A percentile compares a stretch with the other conserved stretches of the same genome.
Evolutionary conservation across 1,140 invertebrate genomes (phyloP).

Genomic region (Drosophila ficusphila): DNA sequence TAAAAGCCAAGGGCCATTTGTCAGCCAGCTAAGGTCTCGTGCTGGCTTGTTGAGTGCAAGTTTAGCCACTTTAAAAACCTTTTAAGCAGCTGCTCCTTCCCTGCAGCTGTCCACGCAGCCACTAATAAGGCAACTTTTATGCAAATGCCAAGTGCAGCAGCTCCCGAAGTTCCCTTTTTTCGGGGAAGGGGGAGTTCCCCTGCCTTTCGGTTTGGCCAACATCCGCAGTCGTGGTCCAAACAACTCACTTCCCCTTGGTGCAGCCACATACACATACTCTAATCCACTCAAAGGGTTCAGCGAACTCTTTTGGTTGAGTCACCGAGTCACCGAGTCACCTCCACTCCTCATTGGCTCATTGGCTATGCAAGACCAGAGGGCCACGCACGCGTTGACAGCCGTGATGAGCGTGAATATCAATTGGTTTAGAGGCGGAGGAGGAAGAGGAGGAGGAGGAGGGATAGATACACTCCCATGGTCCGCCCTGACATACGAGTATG

Average conservation of each 20-base stretch:
- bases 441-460: background rate
- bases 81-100: conserved; percentile 66
- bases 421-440: conserved; percentile 13
- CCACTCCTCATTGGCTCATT: conserved; percentile 49
- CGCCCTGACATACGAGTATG: conserved; percentile 35
- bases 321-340: too few relatives aligned
- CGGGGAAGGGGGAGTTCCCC: conserved; percentile 8
- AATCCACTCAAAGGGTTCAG: conserved; percentile 47
- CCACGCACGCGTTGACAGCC: conserved; percentile 69
- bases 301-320: conserved; percentile 68
- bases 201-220: conserved; percentile 40
- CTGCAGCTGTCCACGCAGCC: conserved; percentile 46
- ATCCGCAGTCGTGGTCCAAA: conserved; percentile 30
- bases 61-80: conserved; percentile 63
- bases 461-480: conserved; percentile 8
- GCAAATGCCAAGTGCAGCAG: conserved; percentile 62
- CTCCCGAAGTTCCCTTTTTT: conserved; percentile 9
- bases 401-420: conserved; percentile 62
- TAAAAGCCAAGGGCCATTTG: conserved; percentile 43
- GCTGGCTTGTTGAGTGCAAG: conserved; percentile 17
- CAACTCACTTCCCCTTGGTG: conserved; percentile 33
- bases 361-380: conserved; percentile 66
- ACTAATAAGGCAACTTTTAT: conserved; percentile 78
- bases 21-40: background rate
- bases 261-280: background rate